Evolutionary conservation across 2,797 vertebrate genomes (phyloP), one percentile per base, ranked within the genome.

Genomic region (Bryconaethiops microstoma): DNA sequence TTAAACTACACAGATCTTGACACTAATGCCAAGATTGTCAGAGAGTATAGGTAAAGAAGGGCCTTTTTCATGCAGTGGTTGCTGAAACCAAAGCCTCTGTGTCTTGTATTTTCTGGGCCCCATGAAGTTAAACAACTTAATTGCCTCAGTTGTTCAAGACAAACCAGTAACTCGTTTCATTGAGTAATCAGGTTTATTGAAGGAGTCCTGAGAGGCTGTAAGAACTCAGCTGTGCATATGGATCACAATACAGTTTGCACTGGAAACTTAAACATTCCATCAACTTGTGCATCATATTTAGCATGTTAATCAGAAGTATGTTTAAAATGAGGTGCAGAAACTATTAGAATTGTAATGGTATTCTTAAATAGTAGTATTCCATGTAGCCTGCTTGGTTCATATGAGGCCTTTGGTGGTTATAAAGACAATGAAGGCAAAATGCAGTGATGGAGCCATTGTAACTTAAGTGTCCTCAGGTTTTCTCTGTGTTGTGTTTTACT

Each of bases 401-500:
- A 1, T 79, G 45, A 29, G 45, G 52, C 71, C 60, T 74, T 54
- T 68, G 39, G 74, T 67, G 55, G 29, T 42, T 74, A 5, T 74
- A 62, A 62, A 55, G 29, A 23, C 29, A 21, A 10, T 67, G 12
- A 62, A 59, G 25, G 50, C 10, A 45, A 69, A 45, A 70, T 14
- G 9, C 40, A 50, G 19, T 83, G 55, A 19, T 69, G 55, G 12
- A 52, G 54, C 72, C 59, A 62, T 42, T 39, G 23, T 50, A 62
- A 62, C 59, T 60, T 64, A 71, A 71, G 42, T 77, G 63, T 79
- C 79, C 85, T 85, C 85, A 86, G 85, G 85, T 83, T 79, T 76
- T 57, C 23, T 48, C 60, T 23, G 39, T 62, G 50, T 7, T 60
- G 10, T 40, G 23, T 65, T 71, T 77, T 80, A 39, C 50, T 42